These are phyloP conservation scores for Drosophila setifemur DNA, from an alignment of 1,140 invertebrate genomes.

Conservation along the genomic window DNA sequence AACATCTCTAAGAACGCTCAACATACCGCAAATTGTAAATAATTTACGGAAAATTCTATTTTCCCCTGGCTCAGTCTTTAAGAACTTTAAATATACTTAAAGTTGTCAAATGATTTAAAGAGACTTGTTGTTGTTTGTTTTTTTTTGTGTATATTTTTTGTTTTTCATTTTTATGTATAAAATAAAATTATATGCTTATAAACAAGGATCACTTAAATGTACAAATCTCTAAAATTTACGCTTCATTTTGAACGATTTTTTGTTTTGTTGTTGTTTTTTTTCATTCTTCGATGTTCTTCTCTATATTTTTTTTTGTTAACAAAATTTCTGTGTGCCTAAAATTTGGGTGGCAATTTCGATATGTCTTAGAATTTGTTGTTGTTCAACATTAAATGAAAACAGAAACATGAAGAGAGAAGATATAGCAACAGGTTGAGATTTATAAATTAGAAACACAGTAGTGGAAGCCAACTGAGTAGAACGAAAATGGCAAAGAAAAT, in stretches of 20 bases:
- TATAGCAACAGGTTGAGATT: conserved; percentile 31
- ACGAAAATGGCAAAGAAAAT: conserved; percentile 21
- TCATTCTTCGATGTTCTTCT: conserved; percentile 71
- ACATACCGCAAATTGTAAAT: conserved; percentile 53
- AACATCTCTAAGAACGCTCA: neutral
- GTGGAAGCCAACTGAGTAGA: conserved; percentile 6
- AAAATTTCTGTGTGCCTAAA: conserved; percentile 41
- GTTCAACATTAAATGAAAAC: conserved; percentile 22
- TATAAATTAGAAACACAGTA: conserved; percentile 39
- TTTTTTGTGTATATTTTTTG: conserved; percentile 71
- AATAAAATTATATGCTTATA: conserved; percentile 82
- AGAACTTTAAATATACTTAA: conserved; percentile 32
- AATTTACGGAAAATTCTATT: conserved; percentile 57
- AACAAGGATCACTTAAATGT: conserved; percentile 83
- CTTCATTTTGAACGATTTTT: conserved; percentile 65
- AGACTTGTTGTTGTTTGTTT: conserved; percentile 26
- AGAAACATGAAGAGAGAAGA: conserved; percentile 38
- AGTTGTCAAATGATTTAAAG: conserved; percentile 1
- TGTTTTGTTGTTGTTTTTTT: too few relatives aligned
- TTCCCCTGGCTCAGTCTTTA: conserved; percentile 34
- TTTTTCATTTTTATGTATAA: conserved; percentile 76
- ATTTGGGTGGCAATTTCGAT: conserved; percentile 21
- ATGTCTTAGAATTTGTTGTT: conserved; percentile 7
- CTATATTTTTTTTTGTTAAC: conserved; percentile 40
- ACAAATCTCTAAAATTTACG: conserved; percentile 81